A percentile compares a stretch with the other conserved stretches of the same genome.
phyloP scores from a whole-genome alignment of 1,140 invertebrate genomes.

The Neuroterus valhalla region DNA sequence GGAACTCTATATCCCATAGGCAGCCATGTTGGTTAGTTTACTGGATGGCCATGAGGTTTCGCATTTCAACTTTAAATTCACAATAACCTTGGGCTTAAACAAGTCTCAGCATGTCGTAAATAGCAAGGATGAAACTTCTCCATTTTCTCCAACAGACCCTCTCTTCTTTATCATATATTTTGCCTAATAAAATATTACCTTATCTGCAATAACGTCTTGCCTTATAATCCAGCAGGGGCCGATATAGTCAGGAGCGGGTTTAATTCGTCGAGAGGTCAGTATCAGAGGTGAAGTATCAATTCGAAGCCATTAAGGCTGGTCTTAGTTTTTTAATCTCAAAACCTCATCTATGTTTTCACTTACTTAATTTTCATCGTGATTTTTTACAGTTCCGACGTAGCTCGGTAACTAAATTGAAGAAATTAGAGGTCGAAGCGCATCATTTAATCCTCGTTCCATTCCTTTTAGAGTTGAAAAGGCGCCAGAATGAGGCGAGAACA shows the following conservation, averaged over 20 bases:
- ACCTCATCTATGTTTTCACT: constrained; percentile 51
- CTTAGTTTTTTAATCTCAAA: constrained; percentile 53
- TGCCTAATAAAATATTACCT: too few relatives aligned
- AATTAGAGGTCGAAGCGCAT: constrained; percentile 49
- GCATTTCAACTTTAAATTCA: too few relatives aligned
- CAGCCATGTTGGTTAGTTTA: too few relatives aligned
- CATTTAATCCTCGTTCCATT: constrained; percentile 48
- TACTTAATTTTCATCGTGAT: constrained; percentile 55
- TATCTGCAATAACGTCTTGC: not conserved
- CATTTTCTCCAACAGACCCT: too few relatives aligned
- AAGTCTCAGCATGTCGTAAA: too few relatives aligned
- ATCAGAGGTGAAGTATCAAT: not conserved
- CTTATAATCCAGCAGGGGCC: not conserved
- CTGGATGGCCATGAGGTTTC: too few relatives aligned
- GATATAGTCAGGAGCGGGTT: too few relatives aligned
- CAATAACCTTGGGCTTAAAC: too few relatives aligned
- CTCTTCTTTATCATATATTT: too few relatives aligned
- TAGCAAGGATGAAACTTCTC: too few relatives aligned
- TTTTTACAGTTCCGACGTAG: constrained; percentile 42
- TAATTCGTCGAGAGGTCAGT: too few relatives aligned
- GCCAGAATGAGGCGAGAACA: constrained; percentile 24
- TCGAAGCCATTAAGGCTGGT: constrained; percentile 31
- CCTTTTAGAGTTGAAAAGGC: constrained; percentile 39
- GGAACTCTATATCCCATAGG: too few relatives aligned
- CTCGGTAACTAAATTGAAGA: constrained; percentile 48